A percentile compares a stretch with the other conserved stretches of the same genome.
Conservation (phyloP, 2,797 vertebrate species). For the Scyliorhinus canicula region DNA sequence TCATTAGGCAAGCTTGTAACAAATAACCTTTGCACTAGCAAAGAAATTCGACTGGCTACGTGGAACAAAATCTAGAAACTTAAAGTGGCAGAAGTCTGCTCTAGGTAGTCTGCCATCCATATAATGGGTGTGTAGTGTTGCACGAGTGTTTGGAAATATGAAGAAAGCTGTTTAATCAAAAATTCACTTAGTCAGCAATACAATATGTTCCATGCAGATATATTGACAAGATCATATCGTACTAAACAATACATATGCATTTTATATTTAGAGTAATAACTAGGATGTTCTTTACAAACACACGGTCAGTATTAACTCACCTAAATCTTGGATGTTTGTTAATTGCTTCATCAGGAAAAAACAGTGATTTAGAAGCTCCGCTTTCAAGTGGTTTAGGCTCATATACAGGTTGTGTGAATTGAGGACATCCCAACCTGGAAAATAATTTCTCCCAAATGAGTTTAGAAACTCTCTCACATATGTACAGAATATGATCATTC, state of each 20-base stretch:
- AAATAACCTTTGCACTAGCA: not conserved
- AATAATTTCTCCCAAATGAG: slow-evolving; percentile 37
- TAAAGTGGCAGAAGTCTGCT: not conserved
- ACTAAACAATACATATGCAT: slow-evolving; percentile 2
- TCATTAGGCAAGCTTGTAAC: not conserved
- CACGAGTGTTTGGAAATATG: not conserved
- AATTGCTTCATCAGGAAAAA: slow-evolving; percentile 94
- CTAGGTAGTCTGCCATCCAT: not conserved
- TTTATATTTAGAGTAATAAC: not conserved
- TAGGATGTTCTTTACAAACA: not conserved
- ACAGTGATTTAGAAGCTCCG: slow-evolving; percentile 87
- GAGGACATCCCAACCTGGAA: slow-evolving; percentile 82
- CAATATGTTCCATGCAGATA: not conserved
- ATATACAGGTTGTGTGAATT: slow-evolving; percentile 80
- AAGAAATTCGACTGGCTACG: not conserved
- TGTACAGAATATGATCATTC: not conserved
- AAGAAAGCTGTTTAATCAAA: not conserved
- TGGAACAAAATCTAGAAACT: not conserved
- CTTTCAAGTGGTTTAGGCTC: slow-evolving; percentile 77
- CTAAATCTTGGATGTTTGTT: slow-evolving; percentile 91
- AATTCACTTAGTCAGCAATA: not conserved
- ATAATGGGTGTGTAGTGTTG: not conserved
- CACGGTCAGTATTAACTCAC: slow-evolving; percentile 53
- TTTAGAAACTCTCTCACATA: slow-evolving; percentile 39
- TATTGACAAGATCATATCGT: not conserved